phyloP scores from a whole-genome alignment of 30 jellyfish, hydroid and myxozoan genomes.

The Turritopsis dohrnii region DNA sequence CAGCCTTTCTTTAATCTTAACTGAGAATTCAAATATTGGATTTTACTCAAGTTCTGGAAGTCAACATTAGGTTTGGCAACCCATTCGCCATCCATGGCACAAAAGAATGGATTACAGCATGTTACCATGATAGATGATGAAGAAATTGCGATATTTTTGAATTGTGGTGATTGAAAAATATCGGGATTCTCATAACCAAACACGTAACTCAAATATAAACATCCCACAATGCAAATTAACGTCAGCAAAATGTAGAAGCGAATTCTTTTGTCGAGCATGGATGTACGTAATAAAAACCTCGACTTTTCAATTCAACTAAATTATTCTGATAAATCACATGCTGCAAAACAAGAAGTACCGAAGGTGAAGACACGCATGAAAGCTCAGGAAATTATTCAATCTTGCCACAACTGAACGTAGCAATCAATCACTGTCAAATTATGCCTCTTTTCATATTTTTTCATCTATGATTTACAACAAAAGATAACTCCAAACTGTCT shows the following conservation, averaged over 20 bases:
- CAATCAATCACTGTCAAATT: background rate
- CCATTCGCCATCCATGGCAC: slow-evolving; percentile 75
- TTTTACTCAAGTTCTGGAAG: slow-evolving; percentile 35
- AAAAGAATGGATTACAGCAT: slow-evolving; percentile 28
- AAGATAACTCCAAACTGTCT: too few species aligned
- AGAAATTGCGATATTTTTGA: background rate
- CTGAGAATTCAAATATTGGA: slow-evolving; percentile 48
- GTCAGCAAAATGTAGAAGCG: background rate
- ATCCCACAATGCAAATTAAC: background rate
- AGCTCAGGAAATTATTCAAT: background rate
- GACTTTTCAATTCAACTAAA: background rate
- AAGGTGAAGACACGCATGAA: background rate
- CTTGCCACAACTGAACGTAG: background rate
- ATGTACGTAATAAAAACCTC: background rate
- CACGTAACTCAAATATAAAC: background rate
- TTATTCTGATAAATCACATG: background rate
- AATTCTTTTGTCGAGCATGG: background rate
- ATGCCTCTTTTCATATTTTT: background rate
- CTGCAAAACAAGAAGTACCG: background rate
- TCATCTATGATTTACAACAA: too few species aligned
- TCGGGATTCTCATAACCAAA: background rate
- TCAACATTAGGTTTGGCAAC: slow-evolving; percentile 35
- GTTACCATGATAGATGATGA: background rate
- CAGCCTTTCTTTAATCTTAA: slow-evolving; percentile 82
- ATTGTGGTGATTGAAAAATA: background rate